Evolutionary conservation across 2,113 vertebrate species (phyloP), one percentile per base, ranked within the genome.

Genomic region (Clinocottus analis): DNA sequence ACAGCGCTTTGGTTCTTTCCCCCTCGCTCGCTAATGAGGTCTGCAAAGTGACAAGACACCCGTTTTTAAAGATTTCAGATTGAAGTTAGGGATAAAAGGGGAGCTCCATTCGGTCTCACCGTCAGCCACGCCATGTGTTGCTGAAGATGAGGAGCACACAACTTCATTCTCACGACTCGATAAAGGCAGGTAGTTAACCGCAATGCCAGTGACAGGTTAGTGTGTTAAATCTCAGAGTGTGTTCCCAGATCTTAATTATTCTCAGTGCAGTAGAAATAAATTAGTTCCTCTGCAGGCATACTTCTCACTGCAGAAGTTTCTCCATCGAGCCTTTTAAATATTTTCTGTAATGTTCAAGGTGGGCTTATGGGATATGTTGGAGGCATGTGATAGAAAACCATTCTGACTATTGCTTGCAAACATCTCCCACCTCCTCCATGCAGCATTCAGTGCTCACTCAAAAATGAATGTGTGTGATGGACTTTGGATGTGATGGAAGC

Each of bases 11-110:
- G 75, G 72, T 86, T 19, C 67, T 66, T 59, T 73, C 3, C 62
- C 55, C 51, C 61, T 72, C 58, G 72, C 29, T 60, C 61, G 49
- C 33, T 66, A 91, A 91, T 82, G 67, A 89, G 83, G 37, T 82
- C 81, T 74, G 58, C 43, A 68, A n/a, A 72, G 63, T 68, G 51
- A 55, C 69, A 23, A 41, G 66, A 66, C 63, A 71, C 49, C 31
- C 53, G 17, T 55, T 65, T 80, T 77, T 61, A 65, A 79, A 67
- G 55, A 67, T 82, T 37, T 75, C 55, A 60, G 43, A 81, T 77
- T 69, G 27, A 62, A n/a, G 7, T 60, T 64, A 5, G 16, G 23
- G 68, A 83, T 77, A 61, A 77, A 81, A 75, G 1, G 2, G 39
- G 14, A 77, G 37, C 5, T 53, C 37, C 58, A 35, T 43, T 39